Evolutionary conservation across 2,797 vertebrate species (phyloP), one percentile per base, ranked within the genome.

Genomic region (Liasis olivaceus): DNA sequence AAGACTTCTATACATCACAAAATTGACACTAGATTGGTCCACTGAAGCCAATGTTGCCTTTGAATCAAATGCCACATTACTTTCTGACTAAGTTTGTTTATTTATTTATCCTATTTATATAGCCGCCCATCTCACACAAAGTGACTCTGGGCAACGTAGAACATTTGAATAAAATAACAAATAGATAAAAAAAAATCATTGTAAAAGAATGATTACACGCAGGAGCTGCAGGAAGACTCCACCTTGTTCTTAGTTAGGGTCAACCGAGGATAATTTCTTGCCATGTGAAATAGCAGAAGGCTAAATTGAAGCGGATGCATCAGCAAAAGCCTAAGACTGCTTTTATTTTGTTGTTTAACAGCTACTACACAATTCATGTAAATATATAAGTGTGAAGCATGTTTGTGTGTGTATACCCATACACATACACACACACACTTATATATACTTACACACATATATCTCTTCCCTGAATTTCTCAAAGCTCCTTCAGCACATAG

Each of bases 401-500:
- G 36, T 88, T 42, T 26, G 11, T 26, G 4, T 54, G 62, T 54
- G 28, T 12, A 28, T 58, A 64, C 2, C 0, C 31, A 13, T 47
- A 54, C 51, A 6, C 56, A 64, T 58, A 60, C 31, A 56, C 81
- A 42, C 54, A 92, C 7, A 77, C 72, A 72, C 69, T 66, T 42
- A 77, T 36, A 77, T 36, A 36, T 77, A 36, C 22, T 42, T 22
- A 77, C 8, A 47, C 72, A 24, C 36, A 42, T 22, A 42, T 26
- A 81, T 63, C 85, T 92, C 92, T 81, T 81, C 42, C 91, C 90
- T 88, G 26, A 95, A 94, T 22, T 86, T 89, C 90, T 95, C 91
- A 95, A 60, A 93, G 95, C 58, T 92, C 87, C 93, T 31, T 94
- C 84, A 36, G 72, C 91, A 95, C 31, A 90, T 77, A 94, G 88